Evolutionary conservation across 2,888 invertebrate genomes (phyloP).

Genomic region (Trilocha varians): DNA sequence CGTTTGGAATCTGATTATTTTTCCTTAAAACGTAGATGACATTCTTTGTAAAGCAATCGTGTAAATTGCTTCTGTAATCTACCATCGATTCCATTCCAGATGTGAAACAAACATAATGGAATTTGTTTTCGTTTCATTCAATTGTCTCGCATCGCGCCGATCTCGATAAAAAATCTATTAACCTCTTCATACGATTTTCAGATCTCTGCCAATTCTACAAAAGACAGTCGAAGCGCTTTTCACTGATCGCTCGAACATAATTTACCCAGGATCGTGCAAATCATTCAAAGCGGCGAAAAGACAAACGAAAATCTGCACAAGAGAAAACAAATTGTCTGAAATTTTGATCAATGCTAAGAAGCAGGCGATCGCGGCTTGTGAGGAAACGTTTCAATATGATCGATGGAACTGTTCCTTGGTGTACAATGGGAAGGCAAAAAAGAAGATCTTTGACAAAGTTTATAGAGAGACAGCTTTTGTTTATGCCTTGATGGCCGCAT

Average conservation of each 20-base stretch:
- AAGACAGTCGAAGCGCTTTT: slow-evolving; percentile 54
- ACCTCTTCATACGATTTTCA: slow-evolving; percentile 22
- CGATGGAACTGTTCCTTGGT: slow-evolving; percentile 80
- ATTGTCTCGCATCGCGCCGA: neutral
- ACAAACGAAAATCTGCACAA: slow-evolving; percentile 76
- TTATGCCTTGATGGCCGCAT: slow-evolving; percentile 80
- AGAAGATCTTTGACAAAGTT: slow-evolving; percentile 71
- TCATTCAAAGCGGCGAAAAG: slow-evolving; percentile 72
- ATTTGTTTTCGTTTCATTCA: neutral
- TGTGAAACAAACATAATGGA: neutral
- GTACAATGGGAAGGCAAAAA: slow-evolving; percentile 67
- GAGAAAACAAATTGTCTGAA: slow-evolving; percentile 68
- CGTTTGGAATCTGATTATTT: no score
- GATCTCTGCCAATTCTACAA: slow-evolving; percentile 56
- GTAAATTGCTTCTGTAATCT: neutral
- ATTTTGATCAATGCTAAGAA: slow-evolving; percentile 71
- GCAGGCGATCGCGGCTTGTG: slow-evolving; percentile 75
- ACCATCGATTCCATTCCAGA: neutral
- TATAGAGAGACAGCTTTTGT: slow-evolving; percentile 82
- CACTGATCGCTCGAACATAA: slow-evolving; percentile 38
- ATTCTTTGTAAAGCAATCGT: neutral
- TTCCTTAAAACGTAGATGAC: neutral
- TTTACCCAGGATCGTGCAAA: slow-evolving; percentile 69
- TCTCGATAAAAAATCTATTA: neutral
- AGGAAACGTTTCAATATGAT: slow-evolving; percentile 78